Conservation (phyloP, 2,113 vertebrate species). For the Piaya cayana region DNA sequence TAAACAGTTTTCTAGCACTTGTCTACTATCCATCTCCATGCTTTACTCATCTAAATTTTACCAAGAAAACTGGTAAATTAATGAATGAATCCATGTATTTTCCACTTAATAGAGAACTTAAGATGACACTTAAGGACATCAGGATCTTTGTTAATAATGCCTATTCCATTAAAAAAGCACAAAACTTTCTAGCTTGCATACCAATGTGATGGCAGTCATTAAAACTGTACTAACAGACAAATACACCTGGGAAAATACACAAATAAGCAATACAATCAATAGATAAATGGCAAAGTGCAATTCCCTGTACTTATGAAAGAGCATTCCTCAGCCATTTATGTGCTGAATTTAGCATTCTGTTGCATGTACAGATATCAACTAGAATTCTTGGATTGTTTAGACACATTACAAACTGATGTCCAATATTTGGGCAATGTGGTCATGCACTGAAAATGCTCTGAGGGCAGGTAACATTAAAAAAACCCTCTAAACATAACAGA, state of each 20-base stretch:
- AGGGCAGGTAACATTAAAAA: not conserved
- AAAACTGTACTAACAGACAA: not conserved
- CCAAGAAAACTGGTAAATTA: not conserved
- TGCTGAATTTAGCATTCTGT: not conserved
- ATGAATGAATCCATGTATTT: not conserved
- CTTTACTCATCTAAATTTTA: not conserved
- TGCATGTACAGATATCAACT: not conserved
- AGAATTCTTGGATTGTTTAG: not conserved
- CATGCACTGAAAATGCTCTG: not conserved
- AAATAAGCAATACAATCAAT: not conserved
- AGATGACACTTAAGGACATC: not conserved
- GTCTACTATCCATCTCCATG: not conserved
- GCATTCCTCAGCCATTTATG: fast-evolving
- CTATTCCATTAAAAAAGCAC: not conserved
- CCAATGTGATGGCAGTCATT: not conserved
- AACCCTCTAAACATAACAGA: not conserved
- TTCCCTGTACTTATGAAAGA: not conserved
- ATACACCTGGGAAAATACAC: not conserved
- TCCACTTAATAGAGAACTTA: not conserved
- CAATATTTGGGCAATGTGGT: fast-evolving
- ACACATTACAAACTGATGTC: not conserved
- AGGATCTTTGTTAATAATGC: not conserved
- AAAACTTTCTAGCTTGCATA: not conserved
- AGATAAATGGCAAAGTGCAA: not conserved
- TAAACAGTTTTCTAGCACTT: not conserved